These are phyloP conservation scores for Hypomesus transpacificus DNA, from an alignment of 2,113 vertebrate genomes.

Conservation along the genomic window DNA sequence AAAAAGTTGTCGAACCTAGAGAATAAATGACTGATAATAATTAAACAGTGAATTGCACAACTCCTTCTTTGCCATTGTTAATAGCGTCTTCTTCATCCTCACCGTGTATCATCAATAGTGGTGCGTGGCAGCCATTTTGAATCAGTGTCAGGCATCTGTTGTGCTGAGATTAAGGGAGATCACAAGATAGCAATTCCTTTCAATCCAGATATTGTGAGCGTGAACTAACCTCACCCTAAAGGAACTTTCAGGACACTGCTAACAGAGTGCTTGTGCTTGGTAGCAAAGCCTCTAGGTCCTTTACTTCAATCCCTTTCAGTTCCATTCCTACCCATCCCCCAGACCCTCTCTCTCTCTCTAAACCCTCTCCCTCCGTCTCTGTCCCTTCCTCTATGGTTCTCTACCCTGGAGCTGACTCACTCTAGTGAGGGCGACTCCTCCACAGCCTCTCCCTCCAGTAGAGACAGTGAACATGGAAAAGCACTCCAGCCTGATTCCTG, in stretches of 20 bases:
- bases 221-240: constrained; percentile 39
- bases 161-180: constrained; percentile 63
- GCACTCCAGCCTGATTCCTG: constrained; percentile 39
- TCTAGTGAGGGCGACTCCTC: constrained; percentile 31
- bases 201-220: constrained; percentile 54
- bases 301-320: neutral
- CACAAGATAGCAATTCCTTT: constrained; percentile 63
- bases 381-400: neutral
- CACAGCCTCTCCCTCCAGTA: constrained; percentile 16
- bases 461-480: constrained; percentile 41
- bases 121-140: constrained; percentile 53
- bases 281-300: constrained; percentile 3
- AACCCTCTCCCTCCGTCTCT: neutral
- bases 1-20: neutral
- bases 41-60: neutral
- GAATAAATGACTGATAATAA: neutral
- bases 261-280: too few species aligned
- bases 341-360: neutral
- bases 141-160: constrained; percentile 52
- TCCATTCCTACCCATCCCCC: too few species aligned
- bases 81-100: constrained; percentile 23
- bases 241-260: constrained; percentile 42
- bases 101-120: constrained; percentile 25
- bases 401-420: constrained; percentile 29
- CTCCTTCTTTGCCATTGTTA: too few species aligned